These are phyloP conservation scores for Ischnus inquisitorius DNA, from an alignment of 2,888 invertebrate genomes.

Conservation along the genomic window DNA sequence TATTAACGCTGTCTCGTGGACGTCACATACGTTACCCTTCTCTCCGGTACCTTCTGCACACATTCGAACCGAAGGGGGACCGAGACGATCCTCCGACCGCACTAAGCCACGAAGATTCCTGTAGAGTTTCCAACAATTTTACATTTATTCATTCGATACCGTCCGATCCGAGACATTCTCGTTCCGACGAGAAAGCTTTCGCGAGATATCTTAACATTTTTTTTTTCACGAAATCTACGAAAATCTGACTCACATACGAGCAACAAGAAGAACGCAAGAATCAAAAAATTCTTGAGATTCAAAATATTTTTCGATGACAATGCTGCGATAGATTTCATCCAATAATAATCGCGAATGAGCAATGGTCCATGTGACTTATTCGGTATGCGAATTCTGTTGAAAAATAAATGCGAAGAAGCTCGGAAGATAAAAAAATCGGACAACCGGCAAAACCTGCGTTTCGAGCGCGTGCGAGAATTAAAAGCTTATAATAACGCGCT, in stretches of 20 bases:
- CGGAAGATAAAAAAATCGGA: background rate
- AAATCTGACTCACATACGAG: background rate
- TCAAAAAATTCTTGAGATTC: background rate
- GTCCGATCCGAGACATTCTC: constrained; percentile 13
- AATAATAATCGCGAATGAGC: too few species aligned
- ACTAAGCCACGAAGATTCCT: constrained; percentile 7
- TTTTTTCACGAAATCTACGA: background rate
- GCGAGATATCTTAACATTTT: background rate
- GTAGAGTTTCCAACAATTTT: constrained; percentile 46
- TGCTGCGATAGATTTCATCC: too few species aligned
- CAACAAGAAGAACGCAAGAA: background rate
- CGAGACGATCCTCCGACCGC: constrained; percentile 15
- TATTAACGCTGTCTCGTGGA: constrained; percentile 82
- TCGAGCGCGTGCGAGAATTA: constrained; percentile 62
- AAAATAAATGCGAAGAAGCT: background rate
- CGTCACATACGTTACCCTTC: constrained; percentile 79
- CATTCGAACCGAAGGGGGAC: constrained; percentile 57
- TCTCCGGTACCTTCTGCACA: constrained; percentile 50
- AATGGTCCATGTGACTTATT: background rate
- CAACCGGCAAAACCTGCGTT: constrained; percentile 34
- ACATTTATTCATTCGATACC: constrained; percentile 60
- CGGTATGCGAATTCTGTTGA: background rate
- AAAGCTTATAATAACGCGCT: constrained; percentile 67
- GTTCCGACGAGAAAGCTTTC: constrained; percentile 10
- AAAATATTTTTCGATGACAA: too few species aligned